These are phyloP conservation scores for Belonocnema kinseyi DNA, from an alignment of 1,140 invertebrate species.

Conservation along the genomic window DNA sequence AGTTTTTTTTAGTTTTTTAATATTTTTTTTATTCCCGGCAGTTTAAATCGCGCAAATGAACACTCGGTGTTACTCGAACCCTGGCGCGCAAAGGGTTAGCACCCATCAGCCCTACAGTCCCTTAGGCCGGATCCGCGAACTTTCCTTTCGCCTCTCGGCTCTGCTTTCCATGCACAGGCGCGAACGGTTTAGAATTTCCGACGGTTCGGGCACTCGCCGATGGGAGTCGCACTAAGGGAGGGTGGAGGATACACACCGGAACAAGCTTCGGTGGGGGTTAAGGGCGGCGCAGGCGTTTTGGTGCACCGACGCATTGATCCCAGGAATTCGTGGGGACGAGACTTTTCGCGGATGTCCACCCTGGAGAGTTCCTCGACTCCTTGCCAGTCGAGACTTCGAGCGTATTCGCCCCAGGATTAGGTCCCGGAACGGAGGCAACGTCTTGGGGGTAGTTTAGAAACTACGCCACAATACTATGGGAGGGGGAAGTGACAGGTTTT, in stretches of 20 bases:
- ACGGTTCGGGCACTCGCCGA: conserved; percentile 46
- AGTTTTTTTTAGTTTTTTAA: background rate
- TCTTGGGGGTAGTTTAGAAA: background rate
- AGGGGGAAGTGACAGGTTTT: too few relatives aligned
- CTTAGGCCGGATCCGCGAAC: conserved; percentile 64
- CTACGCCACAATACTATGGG: too few relatives aligned
- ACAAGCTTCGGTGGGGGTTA: conserved; percentile 22
- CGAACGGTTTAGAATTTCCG: conserved; percentile 59
- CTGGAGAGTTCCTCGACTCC: conserved; percentile 25
- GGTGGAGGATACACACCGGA: conserved; percentile 33
- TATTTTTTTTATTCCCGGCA: background rate
- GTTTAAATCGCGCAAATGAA: background rate
- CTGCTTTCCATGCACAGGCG: conserved; percentile 58
- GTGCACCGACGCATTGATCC: conserved; percentile 72
- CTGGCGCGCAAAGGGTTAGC: conserved; percentile 37
- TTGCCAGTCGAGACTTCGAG: conserved; percentile 4
- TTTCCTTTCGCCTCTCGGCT: conserved; percentile 60
- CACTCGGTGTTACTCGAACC: conserved; percentile 32
- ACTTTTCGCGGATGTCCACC: conserved; percentile 22
- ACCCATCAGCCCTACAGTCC: conserved; percentile 65
- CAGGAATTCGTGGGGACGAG: conserved; percentile 66
- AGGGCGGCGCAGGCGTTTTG: conserved; percentile 71
- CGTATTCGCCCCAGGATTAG: background rate
- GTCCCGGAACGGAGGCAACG: too few relatives aligned
- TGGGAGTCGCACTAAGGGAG: conserved; percentile 32